A percentile compares a stretch with the other conserved stretches of the same genome.
phyloP scores from a whole-genome alignment of 2,797 vertebrate species.

The Pelochelys cantorii region DNA sequence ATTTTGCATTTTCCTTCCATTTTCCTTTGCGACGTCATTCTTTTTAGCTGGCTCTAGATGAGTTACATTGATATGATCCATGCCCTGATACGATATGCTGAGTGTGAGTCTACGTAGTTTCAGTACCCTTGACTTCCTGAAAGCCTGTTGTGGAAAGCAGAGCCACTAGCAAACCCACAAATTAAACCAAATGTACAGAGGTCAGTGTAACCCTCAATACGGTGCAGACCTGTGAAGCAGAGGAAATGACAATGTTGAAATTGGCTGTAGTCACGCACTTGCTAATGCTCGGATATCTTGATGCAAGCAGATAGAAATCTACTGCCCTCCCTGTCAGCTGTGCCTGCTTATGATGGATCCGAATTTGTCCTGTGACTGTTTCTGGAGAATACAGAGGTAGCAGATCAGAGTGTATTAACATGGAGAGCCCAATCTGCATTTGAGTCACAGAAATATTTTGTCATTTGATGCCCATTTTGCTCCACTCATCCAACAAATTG shows the following conservation, averaged over 20 bases:
- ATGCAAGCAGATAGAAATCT: neutral
- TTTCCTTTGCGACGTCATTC: neutral
- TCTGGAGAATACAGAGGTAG: neutral
- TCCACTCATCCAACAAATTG: conserved; percentile 36
- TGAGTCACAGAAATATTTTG: conserved; percentile 39
- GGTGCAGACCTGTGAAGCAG: neutral
- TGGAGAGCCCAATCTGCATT: neutral
- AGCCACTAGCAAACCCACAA: neutral
- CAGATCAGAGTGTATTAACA: conserved; percentile 25
- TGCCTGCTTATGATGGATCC: conserved; percentile 21
- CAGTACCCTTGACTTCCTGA: neutral
- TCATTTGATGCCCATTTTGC: neutral
- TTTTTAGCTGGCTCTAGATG: neutral
- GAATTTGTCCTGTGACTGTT: conserved; percentile 33
- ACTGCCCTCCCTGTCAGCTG: conserved; percentile 33
- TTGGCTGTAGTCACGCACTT: neutral
- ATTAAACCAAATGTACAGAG: neutral
- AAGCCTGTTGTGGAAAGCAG: neutral
- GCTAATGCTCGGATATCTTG: neutral
- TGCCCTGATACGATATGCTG: neutral
- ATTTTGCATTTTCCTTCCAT: neutral
- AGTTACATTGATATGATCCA: neutral
- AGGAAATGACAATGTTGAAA: neutral
- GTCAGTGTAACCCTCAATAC: neutral
- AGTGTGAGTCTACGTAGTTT: neutral